Evolutionary conservation across 2,113 vertebrate species (phyloP).

Genomic region (Alligator sinensis): DNA sequence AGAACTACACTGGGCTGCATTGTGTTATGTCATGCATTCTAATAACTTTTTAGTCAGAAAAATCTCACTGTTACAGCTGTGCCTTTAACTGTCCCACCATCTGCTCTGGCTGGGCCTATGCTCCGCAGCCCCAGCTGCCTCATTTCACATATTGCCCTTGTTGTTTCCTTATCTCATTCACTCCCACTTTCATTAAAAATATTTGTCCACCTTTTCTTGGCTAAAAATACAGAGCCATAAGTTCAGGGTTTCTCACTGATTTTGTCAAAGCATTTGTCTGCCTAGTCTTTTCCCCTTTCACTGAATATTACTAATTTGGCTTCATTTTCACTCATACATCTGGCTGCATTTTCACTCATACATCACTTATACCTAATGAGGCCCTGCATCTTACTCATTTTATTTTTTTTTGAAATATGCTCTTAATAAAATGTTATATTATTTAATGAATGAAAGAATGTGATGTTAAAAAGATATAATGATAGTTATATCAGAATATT

Average conservation of each 20-base stretch:
- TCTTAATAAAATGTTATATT: no score
- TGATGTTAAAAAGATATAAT: neutral
- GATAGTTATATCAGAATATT: neutral
- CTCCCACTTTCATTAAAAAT: slow-evolving; percentile 28
- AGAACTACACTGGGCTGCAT: slow-evolving; percentile 2
- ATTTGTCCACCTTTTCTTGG: neutral
- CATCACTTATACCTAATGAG: no score
- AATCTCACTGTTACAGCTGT: neutral
- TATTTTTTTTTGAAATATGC: no score
- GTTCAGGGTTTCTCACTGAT: neutral
- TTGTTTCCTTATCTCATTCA: slow-evolving; percentile 21
- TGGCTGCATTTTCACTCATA: neutral
- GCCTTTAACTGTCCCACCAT: neutral
- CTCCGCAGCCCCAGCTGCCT: neutral
- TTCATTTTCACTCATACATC: neutral
- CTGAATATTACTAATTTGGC: neutral
- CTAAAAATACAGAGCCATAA: neutral
- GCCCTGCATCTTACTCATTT: no score
- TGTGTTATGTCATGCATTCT: slow-evolving; percentile 24
- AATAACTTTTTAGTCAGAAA: slow-evolving; percentile 4
- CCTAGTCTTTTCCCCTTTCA: neutral
- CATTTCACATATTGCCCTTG: neutral
- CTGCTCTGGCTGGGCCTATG: neutral
- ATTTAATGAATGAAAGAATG: neutral
- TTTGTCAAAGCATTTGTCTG: neutral